Conservation (phyloP, 1,140 invertebrate species). For the Heliconius hermathena region DNA sequence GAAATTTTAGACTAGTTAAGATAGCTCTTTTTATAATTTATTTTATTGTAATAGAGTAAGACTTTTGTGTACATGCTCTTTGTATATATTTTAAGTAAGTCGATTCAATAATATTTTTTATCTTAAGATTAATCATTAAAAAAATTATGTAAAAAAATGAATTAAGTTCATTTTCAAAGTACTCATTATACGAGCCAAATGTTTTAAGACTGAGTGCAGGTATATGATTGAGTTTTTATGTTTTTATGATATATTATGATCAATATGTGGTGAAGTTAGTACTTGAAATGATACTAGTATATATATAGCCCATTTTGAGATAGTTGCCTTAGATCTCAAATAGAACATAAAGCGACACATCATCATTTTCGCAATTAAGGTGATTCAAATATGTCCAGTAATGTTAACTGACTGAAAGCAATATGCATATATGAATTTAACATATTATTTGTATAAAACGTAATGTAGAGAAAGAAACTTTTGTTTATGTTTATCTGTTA, state of each 20-base stretch:
- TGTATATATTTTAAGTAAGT: constrained; percentile 31
- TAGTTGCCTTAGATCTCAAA: constrained; percentile 23
- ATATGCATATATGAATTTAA: constrained; percentile 24
- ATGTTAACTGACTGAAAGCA: constrained; percentile 29
- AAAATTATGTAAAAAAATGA: constrained; percentile 55
- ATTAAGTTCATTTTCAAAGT: constrained; percentile 63
- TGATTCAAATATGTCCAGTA: constrained; percentile 29
- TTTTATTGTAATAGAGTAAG: constrained; percentile 43
- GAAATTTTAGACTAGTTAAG: constrained; percentile 59
- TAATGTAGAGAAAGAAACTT: constrained; percentile 6
- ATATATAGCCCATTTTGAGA: constrained; percentile 15
- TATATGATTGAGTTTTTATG: constrained; percentile 61
- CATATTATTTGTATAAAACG: constrained; percentile 10
- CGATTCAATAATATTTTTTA: constrained; percentile 25
- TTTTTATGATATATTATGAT: constrained; percentile 30
- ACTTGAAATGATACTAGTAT: constrained; percentile 13
- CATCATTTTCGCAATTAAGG: constrained; percentile 15
- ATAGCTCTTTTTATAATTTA: constrained; percentile 59
- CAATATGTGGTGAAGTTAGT: constrained; percentile 5
- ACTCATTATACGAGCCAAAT: constrained; percentile 77
- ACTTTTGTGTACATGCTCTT: constrained; percentile 34
- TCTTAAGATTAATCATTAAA: constrained; percentile 37
- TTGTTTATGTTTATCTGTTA: constrained; percentile 17
- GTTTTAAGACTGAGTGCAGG: constrained; percentile 78
- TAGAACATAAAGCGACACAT: neutral